phyloP scores from a whole-genome alignment of 2,113 vertebrate species.

The Ammodytes dubius region DNA sequence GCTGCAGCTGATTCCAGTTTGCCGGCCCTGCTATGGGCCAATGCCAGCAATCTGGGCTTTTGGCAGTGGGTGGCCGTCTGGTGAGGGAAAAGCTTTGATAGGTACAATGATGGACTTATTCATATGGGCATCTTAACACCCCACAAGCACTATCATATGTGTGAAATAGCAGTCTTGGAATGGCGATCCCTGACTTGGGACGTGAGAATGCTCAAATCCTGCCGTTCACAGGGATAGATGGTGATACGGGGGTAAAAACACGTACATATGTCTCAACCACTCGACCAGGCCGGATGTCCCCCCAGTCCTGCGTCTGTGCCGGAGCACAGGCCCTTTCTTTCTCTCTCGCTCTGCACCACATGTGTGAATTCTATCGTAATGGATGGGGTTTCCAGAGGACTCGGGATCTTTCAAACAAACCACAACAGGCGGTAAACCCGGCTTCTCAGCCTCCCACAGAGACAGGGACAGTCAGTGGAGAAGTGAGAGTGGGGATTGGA shows the following conservation, averaged over 20 bases:
- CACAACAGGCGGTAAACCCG: slow-evolving; percentile 83
- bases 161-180: slow-evolving; percentile 56
- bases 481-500: slow-evolving; percentile 83
- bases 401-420: slow-evolving; percentile 83
- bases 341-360: slow-evolving; percentile 69
- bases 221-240: slow-evolving; percentile 63
- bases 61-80: slow-evolving; percentile 73
- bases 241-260: slow-evolving; percentile 52
- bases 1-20: slow-evolving; percentile 79
- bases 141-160: slow-evolving; percentile 58
- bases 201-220: slow-evolving; percentile 61
- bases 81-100: slow-evolving; percentile 65
- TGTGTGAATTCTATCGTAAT: slow-evolving; percentile 81
- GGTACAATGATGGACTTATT: slow-evolving; percentile 70
- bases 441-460: slow-evolving; percentile 83
- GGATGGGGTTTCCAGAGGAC: slow-evolving; percentile 75
- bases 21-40: slow-evolving; percentile 66
- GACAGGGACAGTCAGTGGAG: slow-evolving; percentile 79
- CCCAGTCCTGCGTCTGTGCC: slow-evolving; percentile 54
- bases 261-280: slow-evolving; percentile 64
- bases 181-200: slow-evolving; percentile 59
- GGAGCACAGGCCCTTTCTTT: slow-evolving; percentile 53
- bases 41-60: slow-evolving; percentile 73
- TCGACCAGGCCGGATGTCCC: slow-evolving; percentile 68
- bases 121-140: slow-evolving; percentile 65